A percentile compares a stretch with the other conserved stretches of the same genome.
Conservation (phyloP, 2,113 vertebrate genomes). For the Corydoras sp. region DNA sequence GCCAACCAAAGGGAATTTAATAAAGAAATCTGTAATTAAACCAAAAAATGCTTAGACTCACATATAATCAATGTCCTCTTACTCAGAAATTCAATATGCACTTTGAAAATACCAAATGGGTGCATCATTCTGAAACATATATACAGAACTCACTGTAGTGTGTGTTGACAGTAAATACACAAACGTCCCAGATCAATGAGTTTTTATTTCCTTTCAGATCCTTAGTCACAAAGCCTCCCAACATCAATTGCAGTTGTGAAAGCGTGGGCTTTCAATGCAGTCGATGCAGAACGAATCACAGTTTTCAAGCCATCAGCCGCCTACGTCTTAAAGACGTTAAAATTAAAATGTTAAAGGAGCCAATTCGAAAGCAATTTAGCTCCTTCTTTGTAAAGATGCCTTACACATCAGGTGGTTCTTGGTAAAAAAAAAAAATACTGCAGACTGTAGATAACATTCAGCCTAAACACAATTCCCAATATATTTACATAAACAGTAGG, state of each 20-base stretch:
- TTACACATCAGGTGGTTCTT: neutral
- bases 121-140: neutral
- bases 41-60: neutral
- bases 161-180: conserved; percentile 46
- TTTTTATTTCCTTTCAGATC: conserved; percentile 22
- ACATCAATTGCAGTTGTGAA: conserved; percentile 11
- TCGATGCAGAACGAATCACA: conserved; percentile 24
- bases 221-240: conserved; percentile 7
- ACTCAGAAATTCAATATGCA: neutral
- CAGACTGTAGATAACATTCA: neutral
- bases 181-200: conserved; percentile 29
- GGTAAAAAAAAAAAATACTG: neutral
- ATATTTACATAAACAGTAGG: neutral
- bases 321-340: neutral
- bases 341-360: neutral
- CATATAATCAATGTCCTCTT: neutral
- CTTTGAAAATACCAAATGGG: neutral
- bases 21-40: no score
- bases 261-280: conserved; percentile 2
- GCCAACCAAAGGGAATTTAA: no score
- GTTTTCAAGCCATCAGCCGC: conserved; percentile 28
- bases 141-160: neutral
- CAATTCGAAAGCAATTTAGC: neutral
- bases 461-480: neutral
- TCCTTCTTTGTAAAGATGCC: neutral